Percentiles rank a stretch among this genome's conserved stretches.
phyloP scores from a whole-genome alignment of 2,888 invertebrate genomes.

The Philaethria dido region DNA sequence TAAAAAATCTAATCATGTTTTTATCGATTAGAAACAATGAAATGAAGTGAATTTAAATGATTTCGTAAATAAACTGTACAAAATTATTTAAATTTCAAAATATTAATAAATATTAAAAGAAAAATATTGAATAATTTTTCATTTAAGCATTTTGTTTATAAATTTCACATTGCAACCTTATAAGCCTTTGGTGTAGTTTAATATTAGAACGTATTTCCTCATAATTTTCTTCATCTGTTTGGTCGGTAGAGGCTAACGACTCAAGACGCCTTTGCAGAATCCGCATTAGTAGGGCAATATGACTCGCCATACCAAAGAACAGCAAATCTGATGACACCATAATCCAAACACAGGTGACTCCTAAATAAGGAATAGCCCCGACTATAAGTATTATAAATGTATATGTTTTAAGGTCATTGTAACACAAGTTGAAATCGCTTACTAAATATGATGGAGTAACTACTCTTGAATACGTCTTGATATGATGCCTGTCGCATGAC shows the following conservation, averaged over 20 bases:
- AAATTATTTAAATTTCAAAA: not conserved
- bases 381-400: no score
- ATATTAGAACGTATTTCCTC: slow-evolving; percentile 64
- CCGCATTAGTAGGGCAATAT: slow-evolving; percentile 67
- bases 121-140: not conserved
- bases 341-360: slow-evolving; percentile 46
- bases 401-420: not conserved
- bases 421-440: not conserved
- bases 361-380: slow-evolving; percentile 28
- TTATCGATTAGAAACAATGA: not conserved
- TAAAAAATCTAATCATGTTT: not conserved
- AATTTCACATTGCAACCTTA: slow-evolving; percentile 51
- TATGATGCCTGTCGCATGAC: no score
- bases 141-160: not conserved
- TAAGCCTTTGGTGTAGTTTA: slow-evolving; percentile 72
- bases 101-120: no score
- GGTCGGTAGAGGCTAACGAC: slow-evolving; percentile 52
- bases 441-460: not conserved
- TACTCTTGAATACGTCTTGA: no score
- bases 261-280: slow-evolving; percentile 66
- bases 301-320: slow-evolving; percentile 75
- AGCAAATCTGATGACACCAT: slow-evolving; percentile 65
- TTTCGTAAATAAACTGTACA: no score
- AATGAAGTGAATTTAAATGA: not conserved
- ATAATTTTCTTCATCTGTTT: slow-evolving; percentile 61